Evolutionary conservation across 1,140 invertebrate genomes (phyloP), one percentile per base, ranked within the genome.

Genomic region (Wasmannia auropunctata): DNA sequence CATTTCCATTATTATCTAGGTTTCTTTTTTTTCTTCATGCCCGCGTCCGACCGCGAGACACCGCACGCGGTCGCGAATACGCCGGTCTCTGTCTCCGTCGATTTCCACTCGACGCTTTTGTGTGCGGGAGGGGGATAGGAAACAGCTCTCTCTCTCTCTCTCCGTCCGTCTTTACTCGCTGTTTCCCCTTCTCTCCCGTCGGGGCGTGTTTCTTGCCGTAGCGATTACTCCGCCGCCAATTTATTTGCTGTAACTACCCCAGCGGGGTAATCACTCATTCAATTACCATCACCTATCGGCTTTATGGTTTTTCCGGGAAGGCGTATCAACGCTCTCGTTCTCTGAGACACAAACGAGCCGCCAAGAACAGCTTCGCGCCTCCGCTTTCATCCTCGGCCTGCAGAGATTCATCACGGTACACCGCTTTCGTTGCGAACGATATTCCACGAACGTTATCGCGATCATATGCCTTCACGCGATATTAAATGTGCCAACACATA

Each of bases 261-360:
- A 37, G 46, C 8, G 19, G 28, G 87, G 87, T 88, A 88, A 89
- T 89, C 87, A 67, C 51, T 88, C 87, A 88, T 89, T 89, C 87
- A 88, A 89, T 88, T 86, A 81, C 86, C 80, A 72, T 79, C 62
- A 58, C 54, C 83, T 86, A 86, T 89, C 87, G 70, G 31, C 85
- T 86, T 86, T 83, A 83, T 77, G 56, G 28, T 65, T 86, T 89
- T 89, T 86, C 84, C 77, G 43, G 19, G 85, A 89, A 89, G 46
- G 10, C 72, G 43, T 65, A 85, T 85, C 70, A 85, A 79, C 56
- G 58, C 43, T 63, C 46, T 63, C 74, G 58, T 79, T 76, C 58
- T 63, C 60, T 54, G n/a, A 63, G 31, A 75, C 46, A 63, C 81
- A 65, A 63, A 77, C 58, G 58, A 63, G 58, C 74, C 72, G 60